These are phyloP conservation scores for Drosophila tristis DNA, from an alignment of 1,140 invertebrate species.

Conservation along the genomic window DNA sequence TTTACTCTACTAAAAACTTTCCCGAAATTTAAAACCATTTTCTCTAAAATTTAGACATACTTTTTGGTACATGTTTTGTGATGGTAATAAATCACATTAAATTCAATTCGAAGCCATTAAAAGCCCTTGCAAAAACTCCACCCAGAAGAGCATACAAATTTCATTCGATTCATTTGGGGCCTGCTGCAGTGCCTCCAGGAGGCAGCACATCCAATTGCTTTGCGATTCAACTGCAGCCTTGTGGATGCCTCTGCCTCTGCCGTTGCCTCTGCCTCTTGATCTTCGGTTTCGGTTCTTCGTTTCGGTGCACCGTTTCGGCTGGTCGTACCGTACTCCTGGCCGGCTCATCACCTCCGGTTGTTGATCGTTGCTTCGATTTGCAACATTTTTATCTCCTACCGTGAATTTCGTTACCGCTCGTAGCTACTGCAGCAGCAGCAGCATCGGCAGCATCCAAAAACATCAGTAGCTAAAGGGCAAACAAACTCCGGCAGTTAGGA, in stretches of 20 bases:
- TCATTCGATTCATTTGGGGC: not conserved
- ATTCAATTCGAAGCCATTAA: not conserved
- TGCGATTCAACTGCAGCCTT: slow-evolving; percentile 14
- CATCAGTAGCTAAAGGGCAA: slow-evolving; percentile 57
- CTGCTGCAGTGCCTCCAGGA: slow-evolving; percentile 3
- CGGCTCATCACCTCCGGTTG: slow-evolving; percentile 69
- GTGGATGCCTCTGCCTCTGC: slow-evolving; percentile 20
- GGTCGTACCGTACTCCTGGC: slow-evolving; percentile 26
- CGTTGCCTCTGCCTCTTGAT: slow-evolving; percentile 3
- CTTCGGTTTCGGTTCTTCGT: slow-evolving; percentile 33
- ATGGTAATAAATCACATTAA: too few species aligned
- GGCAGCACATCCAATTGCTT: slow-evolving; percentile 41
- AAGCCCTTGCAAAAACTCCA: too few species aligned
- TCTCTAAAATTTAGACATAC: too few species aligned
- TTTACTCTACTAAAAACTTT: too few species aligned
- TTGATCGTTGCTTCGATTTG: slow-evolving; percentile 82
- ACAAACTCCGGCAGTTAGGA: slow-evolving; percentile 25
- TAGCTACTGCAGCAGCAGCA: slow-evolving; percentile 63
- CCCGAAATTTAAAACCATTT: too few species aligned
- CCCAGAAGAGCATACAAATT: slow-evolving; percentile 17
- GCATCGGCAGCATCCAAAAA: not conserved
- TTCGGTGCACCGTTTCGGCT: slow-evolving; percentile 32
- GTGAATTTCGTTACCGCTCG: slow-evolving; percentile 80
- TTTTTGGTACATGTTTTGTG: too few species aligned
- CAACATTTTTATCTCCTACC: slow-evolving; percentile 82